A percentile compares a stretch with the other conserved stretches of the same genome.
Conservation (phyloP, 2,113 vertebrate species). For the Isichthys henryi region DNA sequence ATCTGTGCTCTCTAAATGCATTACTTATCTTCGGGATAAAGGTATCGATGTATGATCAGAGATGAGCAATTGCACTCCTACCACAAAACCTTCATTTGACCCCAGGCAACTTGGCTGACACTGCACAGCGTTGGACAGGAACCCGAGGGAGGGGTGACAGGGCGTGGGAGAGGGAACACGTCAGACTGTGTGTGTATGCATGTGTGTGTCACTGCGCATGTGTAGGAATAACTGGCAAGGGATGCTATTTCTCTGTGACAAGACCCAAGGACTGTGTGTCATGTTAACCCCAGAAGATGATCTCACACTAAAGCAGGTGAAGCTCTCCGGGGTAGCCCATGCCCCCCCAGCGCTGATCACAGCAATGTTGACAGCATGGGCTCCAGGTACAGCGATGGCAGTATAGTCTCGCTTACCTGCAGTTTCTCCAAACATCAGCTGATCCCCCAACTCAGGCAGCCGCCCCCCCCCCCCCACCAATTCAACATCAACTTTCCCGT, state of each 20-base stretch:
- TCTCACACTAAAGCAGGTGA: background rate
- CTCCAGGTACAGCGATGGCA: background rate
- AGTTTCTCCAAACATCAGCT: background rate
- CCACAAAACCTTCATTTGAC: slow-evolving; percentile 41
- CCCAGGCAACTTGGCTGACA: slow-evolving; percentile 44
- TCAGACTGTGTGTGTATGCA: background rate
- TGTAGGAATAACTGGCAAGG: background rate
- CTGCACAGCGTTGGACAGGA: slow-evolving; percentile 27
- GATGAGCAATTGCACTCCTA: slow-evolving; percentile 43
- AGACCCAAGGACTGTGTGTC: background rate
- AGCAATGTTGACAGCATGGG: background rate
- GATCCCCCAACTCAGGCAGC: background rate
- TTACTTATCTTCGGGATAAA: slow-evolving; percentile 58
- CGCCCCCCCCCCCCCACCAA: background rate
- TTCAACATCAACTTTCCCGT: background rate
- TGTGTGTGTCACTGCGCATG: background rate
- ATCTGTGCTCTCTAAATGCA: slow-evolving; percentile 58
- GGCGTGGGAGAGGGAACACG: background rate
- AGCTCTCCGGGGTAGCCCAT: background rate
- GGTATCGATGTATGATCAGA: slow-evolving; percentile 62
- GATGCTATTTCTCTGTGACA: background rate
- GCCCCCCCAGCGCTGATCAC: background rate
- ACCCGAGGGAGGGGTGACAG: slow-evolving; percentile 27
- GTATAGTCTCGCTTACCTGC: background rate
- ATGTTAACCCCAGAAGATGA: background rate